These are phyloP conservation scores for Sinosuthora webbiana DNA, from an alignment of 2,113 vertebrate species.

Conservation along the genomic window DNA sequence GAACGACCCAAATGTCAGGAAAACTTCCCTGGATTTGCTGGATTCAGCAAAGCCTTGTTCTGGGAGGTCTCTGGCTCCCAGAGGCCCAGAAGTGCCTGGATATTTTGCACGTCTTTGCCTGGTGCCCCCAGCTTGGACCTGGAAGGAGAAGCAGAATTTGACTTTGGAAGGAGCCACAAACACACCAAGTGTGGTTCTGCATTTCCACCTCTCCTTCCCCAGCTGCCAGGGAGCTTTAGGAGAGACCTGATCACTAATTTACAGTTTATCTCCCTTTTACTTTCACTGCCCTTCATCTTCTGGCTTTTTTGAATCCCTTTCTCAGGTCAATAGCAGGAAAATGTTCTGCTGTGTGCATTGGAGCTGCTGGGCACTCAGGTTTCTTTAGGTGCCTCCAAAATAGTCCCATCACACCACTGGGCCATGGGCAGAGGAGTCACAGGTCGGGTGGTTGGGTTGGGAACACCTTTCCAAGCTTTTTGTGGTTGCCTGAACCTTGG, in stretches of 20 bases:
- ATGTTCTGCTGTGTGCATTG: background rate
- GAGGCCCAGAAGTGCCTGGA: background rate
- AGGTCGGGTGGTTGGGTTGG: background rate
- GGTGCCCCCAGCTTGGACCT: background rate
- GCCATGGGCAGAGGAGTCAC: background rate
- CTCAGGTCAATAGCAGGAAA: rapidly evolving
- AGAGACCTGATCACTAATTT: background rate
- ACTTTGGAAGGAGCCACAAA: background rate
- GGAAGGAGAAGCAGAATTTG: background rate
- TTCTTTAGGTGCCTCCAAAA: background rate
- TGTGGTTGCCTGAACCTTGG: background rate
- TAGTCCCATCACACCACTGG: background rate
- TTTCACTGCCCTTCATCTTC: background rate
- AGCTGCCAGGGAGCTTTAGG: background rate
- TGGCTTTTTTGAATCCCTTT: background rate
- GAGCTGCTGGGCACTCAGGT: background rate
- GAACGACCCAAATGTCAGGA: background rate
- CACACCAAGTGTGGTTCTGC: background rate
- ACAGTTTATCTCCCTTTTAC: background rate
- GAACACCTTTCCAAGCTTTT: background rate
- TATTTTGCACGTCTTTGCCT: background rate
- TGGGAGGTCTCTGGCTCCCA: background rate
- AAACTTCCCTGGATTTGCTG: background rate
- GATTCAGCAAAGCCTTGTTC: background rate
- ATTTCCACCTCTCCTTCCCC: background rate